Evolutionary conservation across 2,113 vertebrate species (phyloP).

Genomic region (human): DNA sequence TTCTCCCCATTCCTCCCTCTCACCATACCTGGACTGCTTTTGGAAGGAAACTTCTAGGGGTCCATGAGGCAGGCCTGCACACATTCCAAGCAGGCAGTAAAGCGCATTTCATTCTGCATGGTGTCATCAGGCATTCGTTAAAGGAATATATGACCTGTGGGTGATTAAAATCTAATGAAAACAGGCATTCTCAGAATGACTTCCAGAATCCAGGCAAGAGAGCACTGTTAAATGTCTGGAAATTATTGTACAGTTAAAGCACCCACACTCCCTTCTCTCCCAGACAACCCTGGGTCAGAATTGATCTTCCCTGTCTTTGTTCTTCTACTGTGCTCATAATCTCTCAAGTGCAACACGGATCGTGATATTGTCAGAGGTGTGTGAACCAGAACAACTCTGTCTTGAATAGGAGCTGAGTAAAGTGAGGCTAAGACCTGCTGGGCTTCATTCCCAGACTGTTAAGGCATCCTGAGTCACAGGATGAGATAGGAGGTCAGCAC

Average conservation of each 20-base stretch:
- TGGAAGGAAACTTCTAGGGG: not conserved
- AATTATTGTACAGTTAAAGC: not conserved
- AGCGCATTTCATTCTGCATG: not conserved
- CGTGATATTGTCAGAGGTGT: no score
- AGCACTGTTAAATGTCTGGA: not conserved
- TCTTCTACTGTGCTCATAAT: not conserved
- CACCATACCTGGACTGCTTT: not conserved
- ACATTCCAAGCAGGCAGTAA: not conserved
- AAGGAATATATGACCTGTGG: not conserved
- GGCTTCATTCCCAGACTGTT: no score
- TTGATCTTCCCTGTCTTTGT: not conserved
- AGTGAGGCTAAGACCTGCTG: no score
- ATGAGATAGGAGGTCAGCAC: no score
- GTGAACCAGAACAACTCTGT: no score
- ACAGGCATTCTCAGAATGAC: not conserved
- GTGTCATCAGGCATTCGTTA: not conserved
- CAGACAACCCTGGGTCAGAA: not conserved
- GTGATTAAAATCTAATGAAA: not conserved
- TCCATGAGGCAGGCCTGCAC: accelerated
- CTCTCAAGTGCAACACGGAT: not conserved
- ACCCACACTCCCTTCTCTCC: not conserved
- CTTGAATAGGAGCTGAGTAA: no score
- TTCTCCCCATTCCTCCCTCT: no score
- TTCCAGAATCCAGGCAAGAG: not conserved
- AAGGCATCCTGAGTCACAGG: no score